Conservation (phyloP, 2,113 vertebrate species). For the Numida meleagris region DNA sequence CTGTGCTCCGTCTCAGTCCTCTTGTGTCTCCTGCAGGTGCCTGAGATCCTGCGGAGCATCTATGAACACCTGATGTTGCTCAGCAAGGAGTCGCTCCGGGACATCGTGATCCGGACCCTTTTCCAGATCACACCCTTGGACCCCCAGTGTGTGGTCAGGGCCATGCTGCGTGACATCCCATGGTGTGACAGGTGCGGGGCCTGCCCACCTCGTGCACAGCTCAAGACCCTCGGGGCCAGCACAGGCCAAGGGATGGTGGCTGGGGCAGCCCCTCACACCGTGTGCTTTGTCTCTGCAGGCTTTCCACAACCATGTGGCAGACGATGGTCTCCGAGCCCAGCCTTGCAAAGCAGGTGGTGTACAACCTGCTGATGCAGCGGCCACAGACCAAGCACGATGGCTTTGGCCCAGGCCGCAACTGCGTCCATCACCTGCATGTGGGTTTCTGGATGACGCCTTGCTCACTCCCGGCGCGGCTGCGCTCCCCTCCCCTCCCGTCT, state of each 20-base stretch:
- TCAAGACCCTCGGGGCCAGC: not conserved
- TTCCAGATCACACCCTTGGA: not conserved
- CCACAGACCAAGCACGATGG: not conserved
- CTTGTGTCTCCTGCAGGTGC: not conserved
- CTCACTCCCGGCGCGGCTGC: no score
- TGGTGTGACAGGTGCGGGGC: not conserved
- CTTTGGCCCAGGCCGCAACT: no score
- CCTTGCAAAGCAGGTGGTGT: accelerated
- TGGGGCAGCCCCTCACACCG: not conserved
- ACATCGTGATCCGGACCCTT: not conserved
- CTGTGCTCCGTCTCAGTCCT: not conserved
- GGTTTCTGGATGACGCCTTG: not conserved
- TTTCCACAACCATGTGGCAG: not conserved
- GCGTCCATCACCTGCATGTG: not conserved
- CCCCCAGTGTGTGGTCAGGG: accelerated
- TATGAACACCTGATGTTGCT: accelerated
- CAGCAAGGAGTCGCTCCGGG: accelerated
- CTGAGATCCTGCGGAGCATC: not conserved
- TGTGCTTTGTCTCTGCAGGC: not conserved
- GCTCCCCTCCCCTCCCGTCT: no score
- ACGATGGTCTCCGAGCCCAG: not conserved
- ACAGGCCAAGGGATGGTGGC: not conserved
- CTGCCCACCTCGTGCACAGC: not conserved
- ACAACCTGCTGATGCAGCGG: not conserved
- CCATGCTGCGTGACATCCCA: not conserved